Evolutionary conservation across 2,113 vertebrate species (phyloP), one percentile per base, ranked within the genome.

Genomic region (Neodontobutis hainanensis): DNA sequence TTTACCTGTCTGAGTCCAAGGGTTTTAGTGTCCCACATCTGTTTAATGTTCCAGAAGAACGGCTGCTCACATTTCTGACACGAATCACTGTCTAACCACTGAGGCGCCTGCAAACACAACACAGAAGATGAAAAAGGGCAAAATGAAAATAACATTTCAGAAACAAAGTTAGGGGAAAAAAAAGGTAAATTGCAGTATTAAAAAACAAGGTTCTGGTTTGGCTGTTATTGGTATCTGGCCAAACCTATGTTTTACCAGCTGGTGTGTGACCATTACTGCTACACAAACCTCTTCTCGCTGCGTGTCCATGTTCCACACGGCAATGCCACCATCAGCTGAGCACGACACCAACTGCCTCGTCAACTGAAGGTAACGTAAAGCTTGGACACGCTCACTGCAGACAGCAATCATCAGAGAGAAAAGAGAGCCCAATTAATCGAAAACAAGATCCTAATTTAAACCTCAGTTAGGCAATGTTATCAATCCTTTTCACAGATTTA

Each of bases 21-120:
- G 0, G 96, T 98, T 88, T 97, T 99, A 0, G 94, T 94, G 86
- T 99, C 97, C 97, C 97, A 99, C 97, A 99, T 99, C 90, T 99
- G 97, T 80, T 97, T 99, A 85, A 99, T 92, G 61, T 99, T 99
- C 97, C 97, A 99, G 91, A 99, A 99, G 85, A 99, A 99, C 5
- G 97, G 97, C 65, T 99, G 97, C 69, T 96, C 94, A 78, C 97
- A 99, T 75, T 95, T 98, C 88, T 99, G 97, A 91, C 97, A 99
- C 0, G 96, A 99, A 75, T 99, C 97, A 8, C 96, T 96, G 84
- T 99, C 96, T 48, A 97, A 71, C 97, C 97, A 99, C 66, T 97
- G 96, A 36, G 97, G 97, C 68, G 97, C 97, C 97, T 99, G 77
- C 5, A 65, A 16, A 3, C 62, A 10, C 56, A 47, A 60, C 12